A percentile compares a stretch with the other conserved stretches of the same genome.
phyloP scores from a whole-genome alignment of 2,888 invertebrate species.

The Fragum fragum region DNA sequence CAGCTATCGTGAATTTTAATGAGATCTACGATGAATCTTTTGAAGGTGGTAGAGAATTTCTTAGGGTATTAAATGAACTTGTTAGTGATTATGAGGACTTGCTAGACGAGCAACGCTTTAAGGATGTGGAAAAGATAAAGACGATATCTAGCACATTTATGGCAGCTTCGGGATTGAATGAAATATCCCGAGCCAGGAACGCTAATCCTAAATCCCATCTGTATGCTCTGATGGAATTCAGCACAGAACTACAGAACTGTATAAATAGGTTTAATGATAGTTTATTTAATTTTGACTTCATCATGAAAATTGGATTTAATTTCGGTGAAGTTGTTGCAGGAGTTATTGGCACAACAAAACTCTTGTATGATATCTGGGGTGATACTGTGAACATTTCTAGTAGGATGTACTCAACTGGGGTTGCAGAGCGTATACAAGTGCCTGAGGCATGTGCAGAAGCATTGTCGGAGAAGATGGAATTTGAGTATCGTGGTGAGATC shows the following conservation, averaged over 20 bases:
- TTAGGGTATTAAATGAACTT: conserved; percentile 97
- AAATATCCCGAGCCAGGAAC: conserved; percentile 91
- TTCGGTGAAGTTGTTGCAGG: conserved; percentile 98
- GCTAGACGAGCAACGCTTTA: conserved; percentile 93
- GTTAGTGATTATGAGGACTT: conserved; percentile 98
- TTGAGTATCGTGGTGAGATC: conserved; percentile 97
- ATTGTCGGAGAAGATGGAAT: conserved; percentile 92
- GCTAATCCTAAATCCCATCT: conserved; percentile 92
- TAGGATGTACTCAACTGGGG: conserved; percentile 98
- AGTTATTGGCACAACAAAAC: conserved; percentile 97
- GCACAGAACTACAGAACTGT: conserved; percentile 93
- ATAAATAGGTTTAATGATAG: conserved; percentile 85
- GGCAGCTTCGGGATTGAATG: conserved; percentile 98
- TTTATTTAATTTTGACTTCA: conserved; percentile 87
- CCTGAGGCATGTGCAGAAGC: conserved; percentile 87
- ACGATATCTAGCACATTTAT: conserved; percentile 98
- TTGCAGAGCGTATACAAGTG: conserved; percentile 92
- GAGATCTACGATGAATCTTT: conserved; percentile 99
- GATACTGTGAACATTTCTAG: conserved; percentile 99
- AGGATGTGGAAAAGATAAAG: conserved; percentile 98
- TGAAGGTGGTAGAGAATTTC: conserved; percentile 96
- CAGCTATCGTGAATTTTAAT: conserved; percentile 98
- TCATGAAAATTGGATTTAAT: conserved; percentile 92
- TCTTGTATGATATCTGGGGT: conserved; percentile 99
- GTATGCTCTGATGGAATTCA: conserved; percentile 97